Evolutionary conservation across 2,113 vertebrate species (phyloP), one percentile per base, ranked within the genome.

Genomic region (Heterochromis multidens): DNA sequence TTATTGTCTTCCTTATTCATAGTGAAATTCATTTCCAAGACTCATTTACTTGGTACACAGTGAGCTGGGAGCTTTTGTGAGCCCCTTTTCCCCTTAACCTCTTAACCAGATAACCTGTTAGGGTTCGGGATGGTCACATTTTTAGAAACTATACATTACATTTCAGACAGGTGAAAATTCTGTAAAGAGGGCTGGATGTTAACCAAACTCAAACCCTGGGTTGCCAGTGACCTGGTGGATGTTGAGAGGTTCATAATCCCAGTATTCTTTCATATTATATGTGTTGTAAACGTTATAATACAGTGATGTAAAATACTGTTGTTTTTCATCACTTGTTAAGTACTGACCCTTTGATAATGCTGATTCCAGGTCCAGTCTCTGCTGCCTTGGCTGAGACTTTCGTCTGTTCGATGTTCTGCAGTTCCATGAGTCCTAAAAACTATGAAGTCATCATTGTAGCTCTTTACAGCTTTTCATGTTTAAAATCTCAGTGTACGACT

Each of bases 261-360:
- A 6, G 33, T 37, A 1, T 65, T 65, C 12, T 40, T 65, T 65
- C 35, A 65, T 40, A 65, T 40, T 14, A 0, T 25, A 16, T 65
- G 62, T 65, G 62, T 65, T 23, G n/a, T 65, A 65, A 65, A 35
- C 40, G 40, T 65, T 40, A 65, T 40, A 65, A 40, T 65, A 65
- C 11, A 23, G 33, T 40, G 12, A 65, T 25, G 23, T 40, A 23
- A 65, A 65, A 65, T 40, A 40, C 62, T 23, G 12, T 65, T 23
- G 0, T 12, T 40, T 65, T 65, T 63, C 61, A 63, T 31, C 61
- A 37, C 19, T 37, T 63, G 35, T 63, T 63, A 6, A 63, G n/a
- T 63, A 63, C 21, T 65, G 33, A 65, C 12, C 21, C 58, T 33
- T 31, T 31, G 31, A 31, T 31, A 31, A 5, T 31, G 25, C 0